Evolutionary conservation across 2,888 invertebrate genomes (phyloP), one percentile per base, ranked within the genome.

Genomic region (Dexiosoma caninum): DNA sequence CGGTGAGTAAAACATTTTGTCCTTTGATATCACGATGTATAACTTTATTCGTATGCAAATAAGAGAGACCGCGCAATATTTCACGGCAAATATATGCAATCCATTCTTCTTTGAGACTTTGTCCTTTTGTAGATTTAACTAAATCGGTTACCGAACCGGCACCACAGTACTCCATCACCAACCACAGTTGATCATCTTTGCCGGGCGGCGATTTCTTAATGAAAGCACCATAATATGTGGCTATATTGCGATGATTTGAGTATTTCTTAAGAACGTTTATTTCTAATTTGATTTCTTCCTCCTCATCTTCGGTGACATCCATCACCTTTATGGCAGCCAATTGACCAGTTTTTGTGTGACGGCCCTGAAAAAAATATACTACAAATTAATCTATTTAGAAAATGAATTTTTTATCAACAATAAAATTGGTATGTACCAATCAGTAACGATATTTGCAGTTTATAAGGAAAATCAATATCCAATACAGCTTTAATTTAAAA

Each of bases 161-260:
- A 86, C 99, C 99, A 92, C 99, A 99, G 90, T 99, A 99, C 91
- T 99, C 99, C 99, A 99, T 99, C 79, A 99, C 99, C 90, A 99
- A 92, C 99, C 99, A 99, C 78, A 99, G 92, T 90, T 99, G 99
- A 91, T 99, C 99, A 92, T 99, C 99, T 92, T 99, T 99, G 53
- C 99, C 98, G 0, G 98, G 96, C 44, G 98, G 98, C 86, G 97
- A 97, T 91, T 99, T 99, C 91, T 99, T 99, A 86, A 99, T 99
- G 91, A 99, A 99, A 87, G 99, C 99, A 85, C 99, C 99, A 92
- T 99, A 99, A 91, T 99, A 99, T 79, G 99, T 99, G 84, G 99
- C 99, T 89, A 99, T 99, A 92, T 99, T 99, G 88, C 98, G 95
- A 92, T 99, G 99, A 92, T 98, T 97, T 82, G 98, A 98, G 92